Evolutionary conservation across 2,888 invertebrate genomes (phyloP), one percentile per base, ranked within the genome.

Genomic region (Erpobdella octoculata): DNA sequence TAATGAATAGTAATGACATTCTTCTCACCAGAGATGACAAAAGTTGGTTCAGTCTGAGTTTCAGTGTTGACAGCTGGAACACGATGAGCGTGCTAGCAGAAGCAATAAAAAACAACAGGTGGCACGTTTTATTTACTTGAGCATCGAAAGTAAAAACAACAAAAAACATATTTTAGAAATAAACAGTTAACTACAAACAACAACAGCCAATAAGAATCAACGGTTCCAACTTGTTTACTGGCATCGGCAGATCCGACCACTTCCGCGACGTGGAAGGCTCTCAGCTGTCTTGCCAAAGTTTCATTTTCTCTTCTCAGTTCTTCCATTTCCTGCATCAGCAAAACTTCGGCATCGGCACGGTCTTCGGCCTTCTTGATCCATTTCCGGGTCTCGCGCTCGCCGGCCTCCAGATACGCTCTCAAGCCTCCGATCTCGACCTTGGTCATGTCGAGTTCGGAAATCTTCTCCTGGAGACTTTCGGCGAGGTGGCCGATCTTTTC

Each of bases 291-390:
- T 31, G 18, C 46, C 53, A 69, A 28, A 12, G 15, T 18, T 15
- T 33, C 41, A n/a, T 69, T 69, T 21, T 69, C 53, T 2, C 35
- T n/a, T 28, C 48, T 69, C 28, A 69, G 6, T 28, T 25, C 53
- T 4, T 69, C 69, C 58, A 69, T 69, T 36, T 53, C 69, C 25
- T 48, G 9, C 69, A 69, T 58, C 53, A 69, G 25, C n/a, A 69
- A 28, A 5, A 69, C 21, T 36, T 69, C 58, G n/a, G 28, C 69
- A n/a, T 58, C 58, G 0, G 25, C 46, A 33, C 48, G 58, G 21
- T 48, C 35, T 25, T 69, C 69, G 6, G 35, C 62, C 35, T 62
- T 62, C 33, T 18, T 62, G n/a, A 62, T 62, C 62, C 62, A 62
- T 18, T 21, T 62, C 33, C n/a, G n/a, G n/a, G 33, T 31, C 18